Evolutionary conservation across 2,797 vertebrate genomes (phyloP).

Genomic region (Enteromius treurensis): DNA sequence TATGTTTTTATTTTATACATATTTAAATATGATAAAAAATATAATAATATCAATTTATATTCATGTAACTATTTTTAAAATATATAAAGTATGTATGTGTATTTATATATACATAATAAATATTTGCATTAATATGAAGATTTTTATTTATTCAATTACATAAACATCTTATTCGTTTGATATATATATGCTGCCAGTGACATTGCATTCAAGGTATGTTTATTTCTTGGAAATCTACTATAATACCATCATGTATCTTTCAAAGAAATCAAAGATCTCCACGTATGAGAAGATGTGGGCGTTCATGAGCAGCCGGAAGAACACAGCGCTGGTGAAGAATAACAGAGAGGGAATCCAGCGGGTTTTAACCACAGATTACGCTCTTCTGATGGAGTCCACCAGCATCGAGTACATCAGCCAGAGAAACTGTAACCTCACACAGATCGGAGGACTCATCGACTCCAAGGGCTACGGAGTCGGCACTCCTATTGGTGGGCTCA

Average conservation of each 20-base stretch:
- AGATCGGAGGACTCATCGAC: constrained; percentile 96
- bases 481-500: constrained; percentile 91
- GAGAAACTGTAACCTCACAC: constrained; percentile 98
- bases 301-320: constrained; percentile 97
- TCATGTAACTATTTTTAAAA: too few relatives aligned
- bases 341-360: constrained; percentile 94
- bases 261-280: constrained; percentile 97
- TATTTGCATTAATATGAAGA: neutral
- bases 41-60: too few relatives aligned
- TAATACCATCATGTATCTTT: neutral
- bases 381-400: constrained; percentile 97
- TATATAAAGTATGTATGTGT: too few relatives aligned
- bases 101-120: too few relatives aligned
- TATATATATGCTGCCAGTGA: neutral
- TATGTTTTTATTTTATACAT: too few relatives aligned
- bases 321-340: constrained; percentile 93
- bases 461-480: constrained; percentile 98
- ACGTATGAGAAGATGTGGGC: constrained; percentile 99
- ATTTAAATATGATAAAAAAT: too few relatives aligned
- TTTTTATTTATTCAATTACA: neutral
- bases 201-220: neutral
- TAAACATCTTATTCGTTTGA: neutral
- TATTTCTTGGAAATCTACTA: neutral
- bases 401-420: constrained; percentile 98
- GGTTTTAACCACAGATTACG: constrained; percentile 94